phyloP scores from a whole-genome alignment of 2,113 vertebrate genomes.

The Serilophus lunatus region DNA sequence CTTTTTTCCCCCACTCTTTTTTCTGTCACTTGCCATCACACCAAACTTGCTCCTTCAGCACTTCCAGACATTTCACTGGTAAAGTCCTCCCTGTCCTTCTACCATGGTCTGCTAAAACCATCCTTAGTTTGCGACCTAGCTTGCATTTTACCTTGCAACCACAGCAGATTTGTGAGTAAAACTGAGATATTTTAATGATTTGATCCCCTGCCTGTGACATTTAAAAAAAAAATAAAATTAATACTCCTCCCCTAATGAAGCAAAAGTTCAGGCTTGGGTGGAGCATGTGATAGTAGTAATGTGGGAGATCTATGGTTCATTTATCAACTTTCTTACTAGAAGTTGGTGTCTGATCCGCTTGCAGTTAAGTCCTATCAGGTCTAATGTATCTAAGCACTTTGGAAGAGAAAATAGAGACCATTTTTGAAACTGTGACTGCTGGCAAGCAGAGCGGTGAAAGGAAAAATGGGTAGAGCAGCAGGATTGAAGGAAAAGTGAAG shows the following conservation, averaged over 20 bases:
- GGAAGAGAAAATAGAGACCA: conserved; percentile 52
- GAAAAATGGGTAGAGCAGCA: background rate
- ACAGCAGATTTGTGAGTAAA: background rate
- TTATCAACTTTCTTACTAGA: background rate
- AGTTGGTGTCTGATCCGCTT: background rate
- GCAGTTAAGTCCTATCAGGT: background rate
- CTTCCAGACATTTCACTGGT: background rate
- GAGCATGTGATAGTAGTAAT: background rate
- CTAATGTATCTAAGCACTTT: background rate
- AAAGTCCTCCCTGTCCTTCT: background rate
- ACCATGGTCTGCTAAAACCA: background rate
- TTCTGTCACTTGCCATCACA: background rate
- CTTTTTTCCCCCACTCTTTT: fast-evolving
- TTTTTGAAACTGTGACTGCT: conserved; percentile 59
- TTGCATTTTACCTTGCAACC: background rate
- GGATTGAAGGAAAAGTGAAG: background rate
- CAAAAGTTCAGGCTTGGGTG: background rate
- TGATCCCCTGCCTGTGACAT: background rate
- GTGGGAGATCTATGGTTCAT: background rate
- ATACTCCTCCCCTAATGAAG: background rate
- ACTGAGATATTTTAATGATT: background rate
- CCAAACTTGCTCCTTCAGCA: background rate
- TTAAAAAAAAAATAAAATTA: background rate
- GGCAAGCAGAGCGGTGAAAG: background rate
- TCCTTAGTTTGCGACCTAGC: background rate